Base-by-base conservation (phyloP, 2,113 vertebrate species). In the Festucalex cinctus region DNA sequence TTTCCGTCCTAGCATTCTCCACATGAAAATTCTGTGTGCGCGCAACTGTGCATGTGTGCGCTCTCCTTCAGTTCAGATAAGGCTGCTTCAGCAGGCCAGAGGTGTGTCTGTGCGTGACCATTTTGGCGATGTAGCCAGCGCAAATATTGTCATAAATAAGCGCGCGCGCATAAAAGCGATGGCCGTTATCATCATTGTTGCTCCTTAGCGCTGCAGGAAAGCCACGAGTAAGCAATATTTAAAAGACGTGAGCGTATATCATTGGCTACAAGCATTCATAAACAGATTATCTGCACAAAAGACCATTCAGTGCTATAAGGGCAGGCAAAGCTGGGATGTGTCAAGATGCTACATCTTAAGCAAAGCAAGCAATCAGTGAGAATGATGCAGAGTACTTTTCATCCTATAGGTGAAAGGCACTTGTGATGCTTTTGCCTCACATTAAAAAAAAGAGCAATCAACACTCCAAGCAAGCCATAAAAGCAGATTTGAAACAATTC, bases 111-210 rank as follows among this genome's bases (percentile, higher is more conserved):
- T 7, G 26, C 32, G 54, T 82, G 85, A 87, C 87, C 81, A 88
- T 88, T 80, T 80, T 86, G 81, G 84, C 61, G 73, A 84, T 87
- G 87, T 86, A 80, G 87, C 83, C 49, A 39, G 68, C 83, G 71
- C 78, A 76, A 80, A 86, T 90, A 90, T 87, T 88, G 81, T 80
- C 86, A 81, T 90, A 90, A 89, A 89, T 88, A 88, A 84, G 65
- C 46, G 51, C 41, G 61, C 73, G 83, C 83, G 83, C 86, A 86
- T 81, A 82, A 84, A 87, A 77, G 65, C 71, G 79, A 86, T 63
- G 68, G 81, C 78, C 37, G 76, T 78, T 77, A 87, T 89, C 80
- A 86, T 88, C 80, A 85, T 83, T 85, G 80, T 85, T 75, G 71
- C 75, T 75, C 64, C 80, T 85, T 79, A 74, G 77, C 74, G 68